phyloP scores from a whole-genome alignment of 2,888 invertebrate species.

The Drosophila neotestacea region DNA sequence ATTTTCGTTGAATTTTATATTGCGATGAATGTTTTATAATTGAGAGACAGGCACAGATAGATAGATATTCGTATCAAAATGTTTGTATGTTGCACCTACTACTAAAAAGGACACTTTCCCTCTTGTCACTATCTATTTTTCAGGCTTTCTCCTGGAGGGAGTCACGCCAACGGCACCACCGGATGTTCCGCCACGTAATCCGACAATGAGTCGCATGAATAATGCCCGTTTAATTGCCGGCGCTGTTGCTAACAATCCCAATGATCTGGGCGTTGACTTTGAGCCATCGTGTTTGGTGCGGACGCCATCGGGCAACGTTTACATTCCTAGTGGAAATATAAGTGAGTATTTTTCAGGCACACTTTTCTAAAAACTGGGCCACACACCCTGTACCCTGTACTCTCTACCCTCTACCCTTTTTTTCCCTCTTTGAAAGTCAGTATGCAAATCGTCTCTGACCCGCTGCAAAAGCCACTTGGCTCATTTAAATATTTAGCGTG shows the following conservation, averaged over 20 bases:
- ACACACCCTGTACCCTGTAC: background rate
- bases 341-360: slow-evolving; percentile 85
- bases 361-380: slow-evolving; percentile 21
- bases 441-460: slow-evolving; percentile 63
- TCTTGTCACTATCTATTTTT: slow-evolving; percentile 81
- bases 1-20: slow-evolving; percentile 32
- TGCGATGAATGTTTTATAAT: slow-evolving; percentile 43
- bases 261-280: slow-evolving; percentile 91
- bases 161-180: slow-evolving; percentile 90
- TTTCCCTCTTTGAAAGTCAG: slow-evolving; percentile 11
- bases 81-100: slow-evolving; percentile 6
- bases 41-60: background rate
- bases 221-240: slow-evolving; percentile 95
- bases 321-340: slow-evolving; percentile 93
- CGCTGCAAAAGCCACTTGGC: slow-evolving; percentile 65
- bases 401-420: background rate
- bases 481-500: slow-evolving; percentile 72
- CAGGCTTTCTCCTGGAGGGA: slow-evolving; percentile 95
- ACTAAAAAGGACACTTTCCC: background rate
- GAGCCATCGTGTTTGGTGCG: slow-evolving; percentile 96
- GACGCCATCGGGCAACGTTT: slow-evolving; percentile 96
- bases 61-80: slow-evolving; percentile 8
- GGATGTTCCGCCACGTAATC: slow-evolving; percentile 96
- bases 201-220: slow-evolving; percentile 96
- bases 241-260: slow-evolving; percentile 87